phyloP scores from a whole-genome alignment of 92 coral and sea anemone species.

The Porites divaricata region DNA sequence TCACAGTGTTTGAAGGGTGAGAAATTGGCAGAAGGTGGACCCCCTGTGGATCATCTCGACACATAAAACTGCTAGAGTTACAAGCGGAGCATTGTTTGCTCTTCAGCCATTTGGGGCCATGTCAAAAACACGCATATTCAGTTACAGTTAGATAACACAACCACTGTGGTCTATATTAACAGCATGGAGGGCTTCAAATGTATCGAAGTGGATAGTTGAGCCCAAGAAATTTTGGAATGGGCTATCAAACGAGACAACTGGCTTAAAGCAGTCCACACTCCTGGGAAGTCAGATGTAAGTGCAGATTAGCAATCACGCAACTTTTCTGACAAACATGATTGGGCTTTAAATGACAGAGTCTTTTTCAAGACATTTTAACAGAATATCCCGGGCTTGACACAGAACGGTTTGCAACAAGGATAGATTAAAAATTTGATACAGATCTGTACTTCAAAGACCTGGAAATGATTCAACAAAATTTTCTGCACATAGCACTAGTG shows the following conservation, averaged over 20 bases:
- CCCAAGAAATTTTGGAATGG: slow-evolving; percentile 54
- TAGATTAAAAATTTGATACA: background rate
- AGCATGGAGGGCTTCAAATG: slow-evolving; percentile 46
- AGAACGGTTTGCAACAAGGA: background rate
- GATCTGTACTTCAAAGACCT: too few species aligned
- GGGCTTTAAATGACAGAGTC: slow-evolving; percentile 15
- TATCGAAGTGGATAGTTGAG: slow-evolving; percentile 21
- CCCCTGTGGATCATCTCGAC: slow-evolving; percentile 5
- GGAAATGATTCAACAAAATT: too few species aligned
- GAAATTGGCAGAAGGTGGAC: background rate
- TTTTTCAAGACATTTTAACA: background rate
- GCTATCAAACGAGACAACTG: slow-evolving; percentile 30
- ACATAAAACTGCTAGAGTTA: background rate
- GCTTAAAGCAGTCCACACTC: slow-evolving; percentile 51
- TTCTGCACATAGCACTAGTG: too few species aligned
- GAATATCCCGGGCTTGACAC: background rate
- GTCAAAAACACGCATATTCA: background rate
- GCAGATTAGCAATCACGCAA: slow-evolving; percentile 41
- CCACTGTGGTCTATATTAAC: slow-evolving; percentile 49
- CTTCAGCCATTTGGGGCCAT: background rate
- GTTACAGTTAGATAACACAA: slow-evolving; percentile 52
- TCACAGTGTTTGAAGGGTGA: background rate
- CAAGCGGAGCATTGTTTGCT: background rate
- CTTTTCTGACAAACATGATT: slow-evolving; percentile 48
- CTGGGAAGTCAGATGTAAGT: slow-evolving; percentile 46